Percentiles rank a stretch among this genome's conserved stretches.
Evolutionary conservation across 2,797 vertebrate genomes (phyloP).

Genomic region (Diglossa cyanea): DNA sequence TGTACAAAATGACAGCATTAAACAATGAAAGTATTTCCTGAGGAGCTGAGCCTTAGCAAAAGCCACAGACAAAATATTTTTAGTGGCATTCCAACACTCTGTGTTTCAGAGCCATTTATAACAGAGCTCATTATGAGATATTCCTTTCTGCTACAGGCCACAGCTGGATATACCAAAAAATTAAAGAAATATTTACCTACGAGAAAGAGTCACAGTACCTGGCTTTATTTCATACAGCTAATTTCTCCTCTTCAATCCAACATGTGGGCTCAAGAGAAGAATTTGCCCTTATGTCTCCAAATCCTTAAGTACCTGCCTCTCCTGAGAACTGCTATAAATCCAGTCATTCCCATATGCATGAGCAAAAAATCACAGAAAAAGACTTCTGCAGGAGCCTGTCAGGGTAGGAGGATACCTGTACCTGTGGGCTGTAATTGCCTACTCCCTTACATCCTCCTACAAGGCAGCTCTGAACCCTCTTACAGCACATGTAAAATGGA

Average conservation of each 20-base stretch:
- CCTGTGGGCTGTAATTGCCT: not conserved
- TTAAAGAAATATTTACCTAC: constrained; percentile 55
- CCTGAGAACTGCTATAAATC: not conserved
- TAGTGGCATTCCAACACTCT: constrained; percentile 63
- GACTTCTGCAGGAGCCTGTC: not conserved
- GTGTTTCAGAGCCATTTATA: constrained; percentile 67
- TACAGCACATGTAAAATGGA: not conserved
- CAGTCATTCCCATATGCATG: not conserved
- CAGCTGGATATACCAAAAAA: constrained; percentile 63
- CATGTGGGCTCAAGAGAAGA: not conserved
- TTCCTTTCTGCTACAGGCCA: constrained; percentile 52
- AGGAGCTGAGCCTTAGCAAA: constrained; percentile 59
- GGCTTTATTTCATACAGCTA: constrained; percentile 30
- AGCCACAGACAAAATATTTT: constrained; percentile 69
- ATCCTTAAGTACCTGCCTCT: not conserved
- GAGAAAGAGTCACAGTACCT: constrained; percentile 49
- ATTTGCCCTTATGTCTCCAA: constrained; percentile 7
- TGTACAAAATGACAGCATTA: constrained; percentile 68
- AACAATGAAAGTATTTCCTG: constrained; percentile 68
- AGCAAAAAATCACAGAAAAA: not conserved
- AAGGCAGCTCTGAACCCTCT: not conserved
- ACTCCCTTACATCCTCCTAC: not conserved
- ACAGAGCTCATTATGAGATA: constrained; percentile 65
- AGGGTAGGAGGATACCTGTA: not conserved
- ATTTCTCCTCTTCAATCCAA: constrained; percentile 14